Conservation (phyloP, 2,888 invertebrate genomes). For the Andrena hattorfiana region DNA sequence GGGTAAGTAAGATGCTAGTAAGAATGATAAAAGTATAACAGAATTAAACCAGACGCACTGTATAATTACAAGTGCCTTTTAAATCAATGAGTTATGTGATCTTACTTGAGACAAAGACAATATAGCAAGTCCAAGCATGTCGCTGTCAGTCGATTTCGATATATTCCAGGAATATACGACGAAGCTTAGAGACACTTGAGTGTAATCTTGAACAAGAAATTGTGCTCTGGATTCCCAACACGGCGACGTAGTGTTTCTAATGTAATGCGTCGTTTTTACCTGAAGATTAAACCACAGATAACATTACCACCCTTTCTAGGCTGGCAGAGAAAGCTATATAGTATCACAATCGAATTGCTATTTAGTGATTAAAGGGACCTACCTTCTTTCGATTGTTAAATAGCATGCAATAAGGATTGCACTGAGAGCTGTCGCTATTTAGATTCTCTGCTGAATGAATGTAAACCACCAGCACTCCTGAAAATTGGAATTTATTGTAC, state of each 20-base stretch:
- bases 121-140: slow-evolving; percentile 86
- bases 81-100: neutral
- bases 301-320: neutral
- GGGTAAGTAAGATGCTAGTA: too few species aligned
- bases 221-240: slow-evolving; percentile 86
- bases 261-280: slow-evolving; percentile 86
- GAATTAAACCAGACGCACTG: neutral
- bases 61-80: neutral
- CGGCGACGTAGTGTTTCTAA: slow-evolving; percentile 85
- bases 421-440: slow-evolving; percentile 83
- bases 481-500: slow-evolving; percentile 63
- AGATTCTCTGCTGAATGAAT: slow-evolving; percentile 86
- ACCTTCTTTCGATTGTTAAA: slow-evolving; percentile 86
- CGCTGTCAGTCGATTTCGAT: slow-evolving; percentile 85
- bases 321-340: neutral
- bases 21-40: too few species aligned
- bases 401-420: slow-evolving; percentile 87
- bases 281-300: slow-evolving; percentile 70
- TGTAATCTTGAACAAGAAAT: slow-evolving; percentile 86
- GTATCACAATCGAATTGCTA: neutral
- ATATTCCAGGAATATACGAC: slow-evolving; percentile 86
- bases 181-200: slow-evolving; percentile 86
- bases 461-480: slow-evolving; percentile 86
- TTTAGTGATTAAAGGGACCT: neutral
- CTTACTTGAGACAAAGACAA: slow-evolving; percentile 84